Percentiles rank a stretch among this genome's conserved stretches.
Conservation (phyloP, 2,888 invertebrate species). For the Ceratothoa steindachneri region DNA sequence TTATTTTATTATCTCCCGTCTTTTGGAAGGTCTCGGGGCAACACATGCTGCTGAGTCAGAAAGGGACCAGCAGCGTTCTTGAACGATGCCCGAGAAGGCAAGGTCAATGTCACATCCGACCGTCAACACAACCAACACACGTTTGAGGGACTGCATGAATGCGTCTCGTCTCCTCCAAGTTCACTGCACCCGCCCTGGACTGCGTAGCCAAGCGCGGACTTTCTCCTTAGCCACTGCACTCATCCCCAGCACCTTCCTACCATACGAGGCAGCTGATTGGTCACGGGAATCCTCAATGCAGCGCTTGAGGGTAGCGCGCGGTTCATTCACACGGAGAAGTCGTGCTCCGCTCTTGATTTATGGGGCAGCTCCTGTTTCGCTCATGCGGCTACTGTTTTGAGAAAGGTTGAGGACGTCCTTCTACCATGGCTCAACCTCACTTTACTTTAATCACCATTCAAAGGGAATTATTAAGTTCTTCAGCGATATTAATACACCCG, state of each 20-base stretch:
- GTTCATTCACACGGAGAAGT: neutral
- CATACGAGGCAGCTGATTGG: neutral
- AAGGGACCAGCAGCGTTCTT: neutral
- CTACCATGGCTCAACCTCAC: too few relatives aligned
- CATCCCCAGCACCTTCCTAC: neutral
- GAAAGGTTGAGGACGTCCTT: too few relatives aligned
- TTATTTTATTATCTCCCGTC: neutral
- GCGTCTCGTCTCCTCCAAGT: neutral
- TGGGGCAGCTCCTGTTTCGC: neutral
- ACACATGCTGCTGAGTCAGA: neutral
- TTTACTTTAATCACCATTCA: too few relatives aligned
- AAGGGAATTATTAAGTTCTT: too few relatives aligned
- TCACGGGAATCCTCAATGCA: neutral
- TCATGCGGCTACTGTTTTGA: neutral
- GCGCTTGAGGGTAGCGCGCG: neutral
- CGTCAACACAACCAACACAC: neutral
- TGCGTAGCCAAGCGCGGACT: neutral
- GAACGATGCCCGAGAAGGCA: constrained; percentile 3
- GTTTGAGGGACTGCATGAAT: neutral
- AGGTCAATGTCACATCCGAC: constrained; percentile 6
- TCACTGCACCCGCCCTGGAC: neutral
- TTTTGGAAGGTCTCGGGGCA: neutral
- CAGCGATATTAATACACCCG: too few relatives aligned
- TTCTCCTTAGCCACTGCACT: neutral
- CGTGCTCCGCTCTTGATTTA: neutral